phyloP scores from a whole-genome alignment of 1,140 invertebrate genomes.

The Brachionus calyciflorus region DNA sequence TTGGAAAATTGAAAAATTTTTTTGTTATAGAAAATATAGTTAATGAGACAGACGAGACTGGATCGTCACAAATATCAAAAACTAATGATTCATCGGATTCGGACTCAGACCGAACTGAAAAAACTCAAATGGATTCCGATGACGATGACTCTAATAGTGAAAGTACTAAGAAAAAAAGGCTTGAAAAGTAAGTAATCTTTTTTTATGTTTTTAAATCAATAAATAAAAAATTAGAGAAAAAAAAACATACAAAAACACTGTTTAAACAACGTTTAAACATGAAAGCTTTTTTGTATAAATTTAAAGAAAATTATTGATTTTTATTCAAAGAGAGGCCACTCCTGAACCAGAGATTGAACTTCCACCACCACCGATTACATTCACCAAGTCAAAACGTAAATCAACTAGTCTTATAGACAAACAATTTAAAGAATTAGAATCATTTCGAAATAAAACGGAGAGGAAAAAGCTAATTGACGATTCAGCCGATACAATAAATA shows the following conservation, averaged over 20 bases:
- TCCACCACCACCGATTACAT: neutral
- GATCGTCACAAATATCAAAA: neutral
- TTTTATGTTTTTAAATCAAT: no score
- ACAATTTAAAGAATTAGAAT: slow-evolving; percentile 28
- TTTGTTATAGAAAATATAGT: neutral
- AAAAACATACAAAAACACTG: no score
- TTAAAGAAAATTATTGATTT: neutral
- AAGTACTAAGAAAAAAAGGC: neutral
- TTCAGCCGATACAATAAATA: neutral
- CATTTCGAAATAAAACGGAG: neutral
- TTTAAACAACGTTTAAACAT: no score
- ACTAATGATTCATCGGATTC: neutral
- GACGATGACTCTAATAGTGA: neutral
- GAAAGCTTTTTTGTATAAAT: neutral
- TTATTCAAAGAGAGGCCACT: neutral
- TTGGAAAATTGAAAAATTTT: neutral
- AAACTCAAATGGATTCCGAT: no score
- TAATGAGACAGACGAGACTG: neutral
- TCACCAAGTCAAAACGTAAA: neutral
- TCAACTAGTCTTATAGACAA: slow-evolving; percentile 2
- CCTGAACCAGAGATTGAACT: neutral
- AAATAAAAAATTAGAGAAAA: no score
- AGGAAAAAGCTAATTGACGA: neutral
- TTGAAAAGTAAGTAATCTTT: neutral
- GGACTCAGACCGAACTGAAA: no score